Conservation (phyloP, 23 tunicate species). For the Phallusia fumigata region DNA sequence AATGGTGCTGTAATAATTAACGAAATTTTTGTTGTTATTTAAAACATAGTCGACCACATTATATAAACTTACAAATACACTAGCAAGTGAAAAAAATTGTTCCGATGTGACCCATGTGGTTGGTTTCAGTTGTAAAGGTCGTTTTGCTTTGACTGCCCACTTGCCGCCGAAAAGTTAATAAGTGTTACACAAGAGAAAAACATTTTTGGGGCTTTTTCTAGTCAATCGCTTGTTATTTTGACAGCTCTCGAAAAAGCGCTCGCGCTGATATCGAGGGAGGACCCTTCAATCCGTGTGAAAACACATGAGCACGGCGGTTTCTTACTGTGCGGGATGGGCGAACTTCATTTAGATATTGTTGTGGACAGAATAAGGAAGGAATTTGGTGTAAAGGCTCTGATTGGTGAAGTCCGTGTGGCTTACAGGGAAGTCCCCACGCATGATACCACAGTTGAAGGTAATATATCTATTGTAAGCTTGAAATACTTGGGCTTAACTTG, state of each 20-base stretch:
- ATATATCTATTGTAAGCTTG: too few species aligned
- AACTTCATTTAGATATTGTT: conserved; percentile 82
- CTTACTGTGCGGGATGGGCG: conserved; percentile 95
- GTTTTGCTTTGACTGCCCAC: too few species aligned
- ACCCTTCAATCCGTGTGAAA: conserved; percentile 68
- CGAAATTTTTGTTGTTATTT: too few species aligned
- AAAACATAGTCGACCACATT: too few species aligned
- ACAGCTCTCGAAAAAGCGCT: conserved; percentile 55
- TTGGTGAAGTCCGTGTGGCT: conserved; percentile 84
- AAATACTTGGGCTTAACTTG: not conserved
- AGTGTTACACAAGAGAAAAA: too few species aligned
- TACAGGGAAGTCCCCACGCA: conserved; percentile 61
- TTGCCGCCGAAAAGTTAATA: too few species aligned
- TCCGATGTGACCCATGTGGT: too few species aligned
- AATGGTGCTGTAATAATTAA: too few species aligned
- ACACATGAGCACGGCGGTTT: conserved; percentile 45
- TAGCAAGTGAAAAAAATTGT: too few species aligned
- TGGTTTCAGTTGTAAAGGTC: too few species aligned
- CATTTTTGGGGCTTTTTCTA: too few species aligned
- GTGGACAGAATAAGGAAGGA: conserved; percentile 69
- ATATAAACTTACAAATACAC: too few species aligned
- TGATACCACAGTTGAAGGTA: conserved; percentile 27
- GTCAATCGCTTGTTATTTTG: not conserved
- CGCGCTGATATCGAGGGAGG: conserved; percentile 58
- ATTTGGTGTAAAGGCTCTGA: conserved; percentile 60